Base-by-base conservation (phyloP, 2,797 vertebrate genomes). In the Mormyrus hasselquistii region DNA sequence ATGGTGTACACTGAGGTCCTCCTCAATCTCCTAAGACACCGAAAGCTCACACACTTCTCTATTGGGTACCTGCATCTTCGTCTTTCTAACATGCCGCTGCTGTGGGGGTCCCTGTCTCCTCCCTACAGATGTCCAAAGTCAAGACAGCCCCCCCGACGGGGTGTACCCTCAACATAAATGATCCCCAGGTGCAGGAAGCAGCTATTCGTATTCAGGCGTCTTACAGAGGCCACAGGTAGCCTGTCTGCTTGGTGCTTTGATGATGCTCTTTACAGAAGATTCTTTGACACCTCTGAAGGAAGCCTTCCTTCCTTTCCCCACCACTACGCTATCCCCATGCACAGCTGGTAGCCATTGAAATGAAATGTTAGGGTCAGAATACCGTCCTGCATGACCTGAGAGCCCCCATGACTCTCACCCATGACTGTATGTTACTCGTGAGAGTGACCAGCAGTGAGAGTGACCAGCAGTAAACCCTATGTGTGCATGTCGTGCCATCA, bases 191-290 rank as follows among this genome's bases (percentile, higher is more conserved):
- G 88, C 95, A 96, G 91, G 94, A 94, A 19, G 94, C 93, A 0
- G 94, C 94, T 5, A 94, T 96, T 89, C 91, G 90, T 73, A 96
- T 95, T 91, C 94, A 96, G 91, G 94, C 95, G n/a, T 97, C 94
- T 19, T 95, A 95, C 87, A 52, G 91, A 9, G 94, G 95, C 29
- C 95, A 96, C 90, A 94, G 94, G 94, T 94, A 89, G 62, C 25
- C 38, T n/a, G 53, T 57, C 41, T 41, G 85, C 25, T 41, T 87
- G 16, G 4, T 44, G 19, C 50, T 87, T 49, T 41, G 25, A 53
- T 47, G 1, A 38, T 22, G 16, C 12, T 22, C 55, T 14, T 1
- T 4, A 22, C 22, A 16, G 9, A 12, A 38, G 14, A 3, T 22
- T 41, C 2, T 10, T 47, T 62, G 86, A 38, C 25, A n/a, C 16